Conservation (phyloP, 2,113 vertebrate species). For the pig (Sus scrofa) region DNA sequence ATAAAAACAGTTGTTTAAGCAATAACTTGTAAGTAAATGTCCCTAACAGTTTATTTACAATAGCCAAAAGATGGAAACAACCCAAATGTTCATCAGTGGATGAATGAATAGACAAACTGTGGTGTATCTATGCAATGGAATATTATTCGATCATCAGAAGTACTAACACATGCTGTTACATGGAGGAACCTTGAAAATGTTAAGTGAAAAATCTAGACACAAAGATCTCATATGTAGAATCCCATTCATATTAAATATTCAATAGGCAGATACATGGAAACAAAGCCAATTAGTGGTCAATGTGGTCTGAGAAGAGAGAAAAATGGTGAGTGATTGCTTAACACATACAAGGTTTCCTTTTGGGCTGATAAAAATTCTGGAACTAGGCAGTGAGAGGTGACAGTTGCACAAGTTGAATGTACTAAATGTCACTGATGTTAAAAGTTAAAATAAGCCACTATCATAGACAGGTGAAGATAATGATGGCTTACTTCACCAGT, state of each 20-base stretch:
- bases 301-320: not conserved
- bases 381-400: too few relatives aligned
- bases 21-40: not conserved
- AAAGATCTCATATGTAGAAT: not conserved
- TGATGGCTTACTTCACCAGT: not conserved
- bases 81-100: too few relatives aligned
- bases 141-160: too few relatives aligned
- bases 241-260: too few relatives aligned
- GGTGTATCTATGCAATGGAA: too few relatives aligned
- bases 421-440: too few relatives aligned
- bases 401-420: too few relatives aligned
- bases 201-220: not conserved
- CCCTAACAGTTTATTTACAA: not conserved
- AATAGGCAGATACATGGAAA: not conserved
- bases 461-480: not conserved
- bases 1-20: not conserved
- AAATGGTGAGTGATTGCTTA: not conserved
- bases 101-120: too few relatives aligned
- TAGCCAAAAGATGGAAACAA: too few relatives aligned
- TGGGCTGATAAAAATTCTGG: too few relatives aligned
- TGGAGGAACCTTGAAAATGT: not conserved
- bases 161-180: too few relatives aligned
- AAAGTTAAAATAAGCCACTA: not conserved
- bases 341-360: too few relatives aligned
- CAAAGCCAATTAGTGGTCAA: not conserved